Evolutionary conservation across 2,113 vertebrate genomes (phyloP).

Genomic region (Strigops habroptila): DNA sequence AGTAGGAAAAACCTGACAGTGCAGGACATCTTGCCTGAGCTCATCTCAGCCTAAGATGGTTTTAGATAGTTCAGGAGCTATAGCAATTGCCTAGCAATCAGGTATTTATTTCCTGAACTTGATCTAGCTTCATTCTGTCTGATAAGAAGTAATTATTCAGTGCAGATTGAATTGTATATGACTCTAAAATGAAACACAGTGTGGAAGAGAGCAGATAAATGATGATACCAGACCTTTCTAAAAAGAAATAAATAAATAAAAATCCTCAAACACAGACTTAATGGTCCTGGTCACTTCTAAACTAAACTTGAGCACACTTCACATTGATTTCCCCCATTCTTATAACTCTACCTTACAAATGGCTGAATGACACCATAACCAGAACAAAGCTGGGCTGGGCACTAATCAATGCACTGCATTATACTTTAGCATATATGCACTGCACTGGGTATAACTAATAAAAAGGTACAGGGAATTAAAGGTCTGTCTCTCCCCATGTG

Average conservation of each 20-base stretch:
- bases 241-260: background rate
- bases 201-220: background rate
- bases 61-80: background rate
- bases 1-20: background rate
- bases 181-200: background rate
- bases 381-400: background rate
- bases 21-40: background rate
- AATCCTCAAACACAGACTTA: background rate
- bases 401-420: background rate
- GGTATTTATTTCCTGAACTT: background rate
- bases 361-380: background rate
- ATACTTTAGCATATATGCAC: background rate
- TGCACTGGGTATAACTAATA: background rate
- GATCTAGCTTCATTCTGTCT: background rate
- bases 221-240: background rate
- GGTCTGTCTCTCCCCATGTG: background rate
- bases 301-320: background rate
- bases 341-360: background rate
- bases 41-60: background rate
- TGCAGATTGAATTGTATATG: background rate
- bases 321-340: background rate
- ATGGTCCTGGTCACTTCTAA: background rate
- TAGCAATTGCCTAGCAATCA: background rate
- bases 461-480: background rate
- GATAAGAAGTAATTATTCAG: background rate